Percentiles rank a stretch among this genome's conserved stretches.
Evolutionary conservation across 2,888 invertebrate genomes (phyloP).

Genomic region (Mesorhabditis sp.): DNA sequence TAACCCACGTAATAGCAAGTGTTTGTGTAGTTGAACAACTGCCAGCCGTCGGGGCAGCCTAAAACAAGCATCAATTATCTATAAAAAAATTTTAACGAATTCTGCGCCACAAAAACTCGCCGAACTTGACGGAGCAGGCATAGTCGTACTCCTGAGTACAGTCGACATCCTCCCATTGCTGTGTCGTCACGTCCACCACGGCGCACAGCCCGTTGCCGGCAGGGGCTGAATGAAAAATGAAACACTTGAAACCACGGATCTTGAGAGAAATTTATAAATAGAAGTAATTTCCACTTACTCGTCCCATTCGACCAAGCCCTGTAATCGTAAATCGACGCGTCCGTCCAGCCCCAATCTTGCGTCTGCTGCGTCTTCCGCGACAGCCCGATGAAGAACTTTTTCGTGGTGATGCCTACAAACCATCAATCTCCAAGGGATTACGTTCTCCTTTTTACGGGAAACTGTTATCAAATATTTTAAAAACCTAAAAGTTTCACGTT

Average conservation of each 20-base stretch:
- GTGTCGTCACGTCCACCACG: not conserved
- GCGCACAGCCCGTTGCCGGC: not conserved
- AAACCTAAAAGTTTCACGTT: too few species aligned
- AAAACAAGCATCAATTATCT: not conserved
- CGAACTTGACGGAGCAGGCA: not conserved
- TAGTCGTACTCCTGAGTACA: not conserved
- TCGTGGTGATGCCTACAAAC: constrained; percentile 4
- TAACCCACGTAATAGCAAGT: not conserved
- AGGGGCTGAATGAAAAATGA: not conserved
- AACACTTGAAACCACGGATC: too few species aligned
- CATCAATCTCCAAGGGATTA: not conserved
- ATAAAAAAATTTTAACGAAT: not conserved
- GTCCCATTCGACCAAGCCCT: constrained; percentile 4
- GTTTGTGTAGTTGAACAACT: not conserved
- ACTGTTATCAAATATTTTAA: too few species aligned
- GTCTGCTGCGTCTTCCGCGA: not conserved
- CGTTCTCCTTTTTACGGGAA: too few species aligned
- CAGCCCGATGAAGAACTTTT: not conserved
- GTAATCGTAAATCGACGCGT: constrained; percentile 1
- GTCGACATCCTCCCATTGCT: not conserved
- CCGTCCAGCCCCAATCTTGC: constrained; percentile 5
- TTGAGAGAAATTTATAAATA: too few species aligned
- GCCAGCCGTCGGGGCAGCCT: constrained; percentile 3
- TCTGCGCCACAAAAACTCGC: not conserved
- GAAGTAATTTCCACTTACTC: not conserved